Conservation (phyloP, 2,113 vertebrate genomes). For the Pagrus major region DNA sequence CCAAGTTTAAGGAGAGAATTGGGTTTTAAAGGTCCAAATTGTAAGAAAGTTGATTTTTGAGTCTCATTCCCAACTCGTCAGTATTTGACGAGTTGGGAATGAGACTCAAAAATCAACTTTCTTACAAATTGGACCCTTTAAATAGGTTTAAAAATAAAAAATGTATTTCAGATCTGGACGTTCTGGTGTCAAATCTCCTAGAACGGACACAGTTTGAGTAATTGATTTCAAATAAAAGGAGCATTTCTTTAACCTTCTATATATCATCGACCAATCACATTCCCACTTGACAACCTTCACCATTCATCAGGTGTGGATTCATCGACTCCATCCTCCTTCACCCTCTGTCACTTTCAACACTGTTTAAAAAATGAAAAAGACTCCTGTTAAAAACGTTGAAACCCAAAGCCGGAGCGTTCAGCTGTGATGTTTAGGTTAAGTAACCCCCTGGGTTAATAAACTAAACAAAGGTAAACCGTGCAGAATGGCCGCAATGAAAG, state of each 20-base stretch:
- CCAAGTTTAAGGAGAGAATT: neutral
- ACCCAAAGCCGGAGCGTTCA: constrained; percentile 91
- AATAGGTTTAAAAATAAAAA: neutral
- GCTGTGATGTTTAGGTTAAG: constrained; percentile 95
- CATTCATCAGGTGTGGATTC: constrained; percentile 88
- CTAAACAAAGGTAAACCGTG: constrained; percentile 98
- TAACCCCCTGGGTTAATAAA: constrained; percentile 99
- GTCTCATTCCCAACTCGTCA: too few relatives aligned
- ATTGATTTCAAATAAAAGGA: constrained; percentile 11
- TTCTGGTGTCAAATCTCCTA: neutral
- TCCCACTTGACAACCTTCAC: constrained; percentile 68
- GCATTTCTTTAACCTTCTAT: neutral
- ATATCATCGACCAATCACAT: constrained; percentile 47
- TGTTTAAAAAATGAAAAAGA: constrained; percentile 78
- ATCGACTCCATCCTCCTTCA: constrained; percentile 87
- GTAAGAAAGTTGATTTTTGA: neutral
- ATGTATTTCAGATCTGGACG: neutral
- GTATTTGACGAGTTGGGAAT: too few relatives aligned
- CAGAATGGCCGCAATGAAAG: constrained; percentile 98
- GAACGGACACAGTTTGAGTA: neutral
- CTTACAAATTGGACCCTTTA: too few relatives aligned
- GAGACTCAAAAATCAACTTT: too few relatives aligned
- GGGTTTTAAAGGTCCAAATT: too few relatives aligned
- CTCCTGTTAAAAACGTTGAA: constrained; percentile 92
- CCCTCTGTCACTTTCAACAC: constrained; percentile 88